Base-by-base conservation (phyloP, 2,888 invertebrate genomes). In the Spatulosminthurus flaviceps region DNA sequence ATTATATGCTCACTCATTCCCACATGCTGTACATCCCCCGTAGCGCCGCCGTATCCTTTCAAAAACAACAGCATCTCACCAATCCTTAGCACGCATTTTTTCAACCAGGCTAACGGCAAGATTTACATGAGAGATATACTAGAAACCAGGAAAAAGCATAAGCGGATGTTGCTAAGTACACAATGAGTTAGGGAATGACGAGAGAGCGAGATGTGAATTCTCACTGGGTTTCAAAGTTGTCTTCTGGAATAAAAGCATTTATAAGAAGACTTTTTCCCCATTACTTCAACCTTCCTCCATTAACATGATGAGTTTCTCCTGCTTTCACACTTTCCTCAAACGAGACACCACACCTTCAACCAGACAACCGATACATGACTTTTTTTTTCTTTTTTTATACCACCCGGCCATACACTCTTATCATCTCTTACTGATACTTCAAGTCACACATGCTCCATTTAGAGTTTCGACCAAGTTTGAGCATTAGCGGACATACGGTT, bases 241-340 rank as follows among this genome's bases (percentile, higher is more conserved):
- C 73, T 73, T 51, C 21, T 26, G 28, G 73, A 73, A 73, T 73
- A 73, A 73, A 73, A 73, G 73, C 73, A 73, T 73, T 73, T 73
- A 73, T 73, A 73, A 73, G 51, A 28, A 51, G 51, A 51, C 60
- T 73, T 71, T 73, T 73, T 24, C 43, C 43, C 51, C 73, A 73
- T 73, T 73, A 73, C 73, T 22, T 24, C 28, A 73, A 51, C 73
- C 60, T 60, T 73, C 41, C 73, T 73, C 73, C 73, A 73, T 73
- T 73, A 73, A 73, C 73, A 73, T 73, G 73, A 73, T 73, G 73
- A 73, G 73, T 73, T 73, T 73, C 73, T 72, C 51, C 2, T 43
- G 13, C 51, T 73, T 51, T 73, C 60, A 51, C 60, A 51, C 73
- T 73, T 73, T 51, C 43, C 64, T 64, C 64, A 64, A 34, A 64